Evolutionary conservation across 2,888 invertebrate species (phyloP), one percentile per base, ranked within the genome.

Genomic region (Stenurella melanura): DNA sequence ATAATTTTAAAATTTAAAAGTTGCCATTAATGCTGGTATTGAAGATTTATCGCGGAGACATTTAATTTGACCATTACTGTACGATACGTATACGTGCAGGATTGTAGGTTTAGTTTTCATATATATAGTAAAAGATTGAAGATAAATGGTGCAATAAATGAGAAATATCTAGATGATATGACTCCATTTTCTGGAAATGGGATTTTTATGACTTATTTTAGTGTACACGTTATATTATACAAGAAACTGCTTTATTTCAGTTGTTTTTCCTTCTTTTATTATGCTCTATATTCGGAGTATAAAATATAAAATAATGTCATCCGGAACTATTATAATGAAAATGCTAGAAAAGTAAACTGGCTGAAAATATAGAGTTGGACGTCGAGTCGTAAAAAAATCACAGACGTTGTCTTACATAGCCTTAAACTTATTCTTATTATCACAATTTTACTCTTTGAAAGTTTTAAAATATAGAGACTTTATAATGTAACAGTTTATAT

Each of bases 101-200:
- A 74, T 67, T 73, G 75, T 76, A 70, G 76, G 75, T 78, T 77
- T 77, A 81, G 81, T 83, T 82, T 82, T 81, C 83, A 80, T 84
- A 83, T 83, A 34, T 80, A 80, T 75, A 82, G 78, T 78, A 78
- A 83, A 83, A 81, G 83, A 85, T 83, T 82, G 79, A 78, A 81
- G 83, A 84, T 83, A 84, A 85, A 84, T 83, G 84, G 79, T 68
- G 83, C 82, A 81, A 85, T 85, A 85, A 85, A 85, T 82, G 84
- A 80, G 83, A 83, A 83, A 85, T 84, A 85, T 85, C 83, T 81
- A 82, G 84, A 85, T 82, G 84, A 82, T 85, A 84, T 77, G 83
- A 82, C 83, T 83, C 84, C 83, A 83, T 85, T 85, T 85, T 84
- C 84, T 82, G 83, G 82, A 83, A 85, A 84, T 83, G 83, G 84